These are phyloP conservation scores for Megaceryle alcyon DNA, from an alignment of 2,797 vertebrate genomes.

Conservation along the genomic window DNA sequence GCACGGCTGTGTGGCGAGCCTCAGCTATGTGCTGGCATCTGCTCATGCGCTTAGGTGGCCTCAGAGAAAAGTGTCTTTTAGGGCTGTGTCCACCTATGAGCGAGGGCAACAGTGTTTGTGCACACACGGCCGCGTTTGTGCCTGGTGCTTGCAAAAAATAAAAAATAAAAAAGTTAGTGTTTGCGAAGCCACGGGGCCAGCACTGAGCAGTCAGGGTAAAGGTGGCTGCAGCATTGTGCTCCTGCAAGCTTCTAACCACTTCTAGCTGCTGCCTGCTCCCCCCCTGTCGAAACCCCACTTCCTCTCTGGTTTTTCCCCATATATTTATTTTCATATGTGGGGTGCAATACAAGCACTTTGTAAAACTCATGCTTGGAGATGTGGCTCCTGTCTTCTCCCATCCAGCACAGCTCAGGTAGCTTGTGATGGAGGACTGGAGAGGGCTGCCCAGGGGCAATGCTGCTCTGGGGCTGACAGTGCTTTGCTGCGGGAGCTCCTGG, in stretches of 20 bases:
- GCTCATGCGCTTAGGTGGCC: not conserved
- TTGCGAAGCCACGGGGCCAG: not conserved
- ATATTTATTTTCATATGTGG: not conserved
- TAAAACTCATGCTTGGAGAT: not conserved
- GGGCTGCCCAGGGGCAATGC: not conserved
- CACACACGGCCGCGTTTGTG: rapidly evolving
- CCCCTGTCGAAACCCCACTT: not conserved
- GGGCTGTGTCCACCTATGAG: not conserved
- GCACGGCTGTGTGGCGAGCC: rapidly evolving
- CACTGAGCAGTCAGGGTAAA: not conserved
- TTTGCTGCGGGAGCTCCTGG: not conserved
- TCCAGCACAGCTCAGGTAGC: not conserved
- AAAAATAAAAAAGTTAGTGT: not conserved
- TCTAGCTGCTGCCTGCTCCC: not conserved
- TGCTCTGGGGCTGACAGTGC: rapidly evolving
- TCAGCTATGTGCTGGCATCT: not conserved
- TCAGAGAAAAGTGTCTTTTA: not conserved
- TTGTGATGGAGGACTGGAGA: not conserved
- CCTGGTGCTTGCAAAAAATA: not conserved
- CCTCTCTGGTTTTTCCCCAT: rapidly evolving
- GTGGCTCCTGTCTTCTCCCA: no score
- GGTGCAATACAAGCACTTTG: rapidly evolving
- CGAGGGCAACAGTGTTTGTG: rapidly evolving
- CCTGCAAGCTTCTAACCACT: not conserved
- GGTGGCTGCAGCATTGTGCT: not conserved